Evolutionary conservation across 2,113 vertebrate species (phyloP).

Genomic region (Channa argus): DNA sequence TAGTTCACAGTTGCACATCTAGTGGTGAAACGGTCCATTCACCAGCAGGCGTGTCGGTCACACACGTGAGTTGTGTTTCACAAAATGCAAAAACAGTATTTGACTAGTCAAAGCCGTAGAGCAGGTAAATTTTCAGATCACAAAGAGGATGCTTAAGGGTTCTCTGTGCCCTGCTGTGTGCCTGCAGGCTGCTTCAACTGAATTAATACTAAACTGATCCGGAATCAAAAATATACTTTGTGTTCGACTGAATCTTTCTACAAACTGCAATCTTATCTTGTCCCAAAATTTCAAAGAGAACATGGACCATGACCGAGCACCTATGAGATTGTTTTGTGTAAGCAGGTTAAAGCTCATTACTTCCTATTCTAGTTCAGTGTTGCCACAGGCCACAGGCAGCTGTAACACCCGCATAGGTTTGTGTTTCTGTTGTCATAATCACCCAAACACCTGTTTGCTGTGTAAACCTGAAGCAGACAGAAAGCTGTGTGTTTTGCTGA

Average conservation of each 20-base stretch:
- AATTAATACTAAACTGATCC: no score
- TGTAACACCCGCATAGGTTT: neutral
- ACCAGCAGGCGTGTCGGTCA: no score
- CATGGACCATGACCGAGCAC: no score
- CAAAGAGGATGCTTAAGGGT: neutral
- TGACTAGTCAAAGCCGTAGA: slow-evolving; percentile 3
- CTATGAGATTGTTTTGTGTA: neutral
- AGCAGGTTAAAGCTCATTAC: neutral
- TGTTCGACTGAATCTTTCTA: no score
- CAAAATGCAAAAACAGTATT: neutral
- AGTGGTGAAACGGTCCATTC: neutral
- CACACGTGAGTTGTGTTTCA: no score
- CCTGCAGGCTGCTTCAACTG: neutral
- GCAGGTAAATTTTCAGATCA: neutral
- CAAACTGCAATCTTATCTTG: no score
- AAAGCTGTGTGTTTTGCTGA: neutral
- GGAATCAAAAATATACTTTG: no score
- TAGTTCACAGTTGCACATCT: neutral
- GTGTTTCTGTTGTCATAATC: slow-evolving; percentile 1
- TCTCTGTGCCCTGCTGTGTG: neutral
- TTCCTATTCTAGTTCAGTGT: neutral
- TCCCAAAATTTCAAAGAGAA: no score
- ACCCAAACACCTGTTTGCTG: neutral
- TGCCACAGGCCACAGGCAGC: neutral
- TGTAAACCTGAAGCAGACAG: slow-evolving; percentile 3